Base-by-base conservation (phyloP, 2,797 vertebrate species). In the Scolopax bukidnonensis region DNA sequence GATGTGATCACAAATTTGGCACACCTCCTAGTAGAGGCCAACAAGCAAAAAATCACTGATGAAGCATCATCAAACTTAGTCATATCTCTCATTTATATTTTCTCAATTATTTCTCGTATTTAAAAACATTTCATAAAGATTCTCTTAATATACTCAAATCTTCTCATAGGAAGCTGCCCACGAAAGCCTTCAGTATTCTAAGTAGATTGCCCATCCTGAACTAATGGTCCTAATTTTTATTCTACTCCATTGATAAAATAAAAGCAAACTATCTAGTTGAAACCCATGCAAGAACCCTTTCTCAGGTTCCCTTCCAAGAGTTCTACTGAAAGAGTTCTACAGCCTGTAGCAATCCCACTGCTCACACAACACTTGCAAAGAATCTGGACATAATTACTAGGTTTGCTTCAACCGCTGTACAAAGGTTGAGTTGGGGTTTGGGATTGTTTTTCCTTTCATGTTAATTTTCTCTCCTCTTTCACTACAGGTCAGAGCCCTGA, bases 381-480 rank as follows among this genome's bases (percentile, higher is more conserved):
- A 25, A 56, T 24, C 16, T 53, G 70, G 24, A 32, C 4, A 0
- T 10, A 70, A 56, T 79, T 69, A 65, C 1, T 36, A 4, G 11
- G 30, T 80, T 71, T 91, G 20, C 38, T 76, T 79, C 63, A 78
- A 27, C 16, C 57, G 11, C 38, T 33, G 11, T 25, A 45, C 51
- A 68, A 65, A 77, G 40, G 45, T 11, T 41, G 12, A 75, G 5
- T 1, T 71, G 60, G 11, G 9, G 16, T 24, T 77, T 74, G 23
- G 3, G 19, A 1, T 6, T 36, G 51, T 6, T n/a, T 59, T 60
- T 75, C 33, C 16, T 61, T 81, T 83, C 40, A 64, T 43, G 15
- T 28, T 50, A 53, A 64, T 78, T 90, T 93, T 91, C 64, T 93
- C 24, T 93, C 15, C n/a, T 91, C 23, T 92, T 74, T 59, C 67